Evolutionary conservation across 2,113 vertebrate genomes (phyloP).

Genomic region (Sebastes fasciatus): DNA sequence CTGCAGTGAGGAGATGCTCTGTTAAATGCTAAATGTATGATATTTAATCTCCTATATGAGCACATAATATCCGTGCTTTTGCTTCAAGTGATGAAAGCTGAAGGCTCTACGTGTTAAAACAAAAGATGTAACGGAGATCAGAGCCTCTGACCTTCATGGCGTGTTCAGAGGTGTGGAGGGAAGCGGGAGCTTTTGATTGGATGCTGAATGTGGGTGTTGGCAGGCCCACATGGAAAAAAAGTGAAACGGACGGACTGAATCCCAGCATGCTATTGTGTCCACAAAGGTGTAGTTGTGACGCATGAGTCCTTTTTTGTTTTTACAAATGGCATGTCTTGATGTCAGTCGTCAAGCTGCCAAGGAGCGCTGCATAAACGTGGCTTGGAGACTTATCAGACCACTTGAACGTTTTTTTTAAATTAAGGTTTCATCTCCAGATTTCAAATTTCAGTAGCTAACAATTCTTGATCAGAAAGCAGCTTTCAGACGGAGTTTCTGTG

Average conservation of each 20-base stretch:
- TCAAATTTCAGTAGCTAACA: constrained; percentile 21
- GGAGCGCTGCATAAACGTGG: not conserved
- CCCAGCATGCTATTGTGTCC: constrained; percentile 20
- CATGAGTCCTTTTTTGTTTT: not conserved
- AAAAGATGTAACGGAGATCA: not conserved
- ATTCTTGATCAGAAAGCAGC: constrained; percentile 3
- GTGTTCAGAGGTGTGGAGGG: not conserved
- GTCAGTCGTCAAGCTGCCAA: not conserved
- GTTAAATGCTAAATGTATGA: not conserved
- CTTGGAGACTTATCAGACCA: not conserved
- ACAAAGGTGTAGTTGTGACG: not conserved
- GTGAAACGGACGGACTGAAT: not conserved
- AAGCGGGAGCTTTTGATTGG: constrained; percentile 50
- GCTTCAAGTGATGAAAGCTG: not conserved
- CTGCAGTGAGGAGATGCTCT: not conserved
- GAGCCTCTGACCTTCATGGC: constrained; percentile 39
- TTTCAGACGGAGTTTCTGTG: constrained; percentile 19
- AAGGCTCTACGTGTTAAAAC: not conserved
- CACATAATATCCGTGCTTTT: not conserved
- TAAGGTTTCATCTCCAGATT: not conserved
- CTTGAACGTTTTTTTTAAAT: constrained; percentile 14
- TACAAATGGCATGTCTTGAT: not conserved
- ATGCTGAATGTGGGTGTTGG: constrained; percentile 43
- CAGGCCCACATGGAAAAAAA: constrained; percentile 57
- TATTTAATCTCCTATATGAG: not conserved